Percentiles rank a stretch among this genome's conserved stretches.
phyloP scores from a whole-genome alignment of 2,797 vertebrate genomes.

The Vipera ursinii region DNA sequence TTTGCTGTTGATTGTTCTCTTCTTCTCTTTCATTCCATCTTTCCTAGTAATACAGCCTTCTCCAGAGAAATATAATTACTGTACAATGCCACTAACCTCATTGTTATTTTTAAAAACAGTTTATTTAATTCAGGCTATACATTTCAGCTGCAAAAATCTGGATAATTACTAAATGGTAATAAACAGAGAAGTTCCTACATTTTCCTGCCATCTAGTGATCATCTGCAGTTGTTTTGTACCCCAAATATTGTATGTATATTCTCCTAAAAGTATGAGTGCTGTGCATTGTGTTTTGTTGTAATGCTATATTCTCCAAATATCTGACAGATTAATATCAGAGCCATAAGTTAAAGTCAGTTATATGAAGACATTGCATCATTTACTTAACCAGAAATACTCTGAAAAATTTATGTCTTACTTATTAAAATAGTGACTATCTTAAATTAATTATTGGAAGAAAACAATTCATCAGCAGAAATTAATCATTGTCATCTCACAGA shows the following conservation, averaged over 20 bases:
- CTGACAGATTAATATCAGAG: slow-evolving; percentile 62
- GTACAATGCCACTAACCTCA: neutral
- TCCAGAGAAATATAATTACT: neutral
- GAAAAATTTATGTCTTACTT: slow-evolving; percentile 66
- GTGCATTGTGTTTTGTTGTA: slow-evolving; percentile 46
- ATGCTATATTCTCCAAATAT: slow-evolving; percentile 12
- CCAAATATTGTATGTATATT: slow-evolving; percentile 1
- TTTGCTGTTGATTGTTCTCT: neutral
- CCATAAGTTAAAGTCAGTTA: slow-evolving; percentile 70
- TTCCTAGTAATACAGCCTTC: neutral
- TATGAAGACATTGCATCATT: slow-evolving; percentile 72
- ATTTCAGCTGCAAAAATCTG: neutral
- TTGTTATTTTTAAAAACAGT: slow-evolving; percentile 28
- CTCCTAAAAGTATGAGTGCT: slow-evolving; percentile 52
- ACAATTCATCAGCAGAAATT: slow-evolving; percentile 69
- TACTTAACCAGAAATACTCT: slow-evolving; percentile 65
- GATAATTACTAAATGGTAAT: neutral
- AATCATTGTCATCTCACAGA: slow-evolving; percentile 69
- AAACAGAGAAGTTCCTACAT: neutral
- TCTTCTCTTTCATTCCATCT: neutral
- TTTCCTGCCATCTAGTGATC: neutral
- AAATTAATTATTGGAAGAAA: slow-evolving; percentile 73
- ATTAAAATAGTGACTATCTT: slow-evolving; percentile 69
- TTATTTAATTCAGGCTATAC: slow-evolving; percentile 8
- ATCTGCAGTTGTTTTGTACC: neutral